Conservation (phyloP, 2,797 vertebrate genomes). For the Pantherophis alleghaniensis region DNA sequence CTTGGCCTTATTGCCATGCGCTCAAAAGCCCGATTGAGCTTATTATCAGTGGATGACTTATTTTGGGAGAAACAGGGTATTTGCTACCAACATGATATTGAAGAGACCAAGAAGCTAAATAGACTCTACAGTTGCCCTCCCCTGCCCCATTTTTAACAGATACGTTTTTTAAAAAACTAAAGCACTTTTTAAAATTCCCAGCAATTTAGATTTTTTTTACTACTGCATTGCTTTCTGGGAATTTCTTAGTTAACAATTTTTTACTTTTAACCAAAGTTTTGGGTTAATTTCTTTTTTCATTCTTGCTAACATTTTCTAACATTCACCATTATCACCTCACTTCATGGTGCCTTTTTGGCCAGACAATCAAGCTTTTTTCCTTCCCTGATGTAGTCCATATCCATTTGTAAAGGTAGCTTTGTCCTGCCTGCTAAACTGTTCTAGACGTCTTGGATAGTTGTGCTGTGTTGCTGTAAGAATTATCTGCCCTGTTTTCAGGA, state of each 20-base stretch:
- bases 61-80: background rate
- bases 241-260: background rate
- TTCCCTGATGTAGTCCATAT: background rate
- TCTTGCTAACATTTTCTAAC: background rate
- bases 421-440: background rate
- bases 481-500: background rate
- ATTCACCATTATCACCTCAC: background rate
- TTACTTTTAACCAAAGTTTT: background rate
- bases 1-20: no score
- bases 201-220: background rate
- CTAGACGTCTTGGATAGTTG: background rate
- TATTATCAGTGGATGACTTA: no score
- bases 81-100: background rate
- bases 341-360: background rate
- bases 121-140: background rate
- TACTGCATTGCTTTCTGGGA: background rate
- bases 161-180: background rate
- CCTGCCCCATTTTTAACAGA: background rate
- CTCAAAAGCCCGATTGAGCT: no score
- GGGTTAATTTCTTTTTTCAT: background rate
- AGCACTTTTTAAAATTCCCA: background rate
- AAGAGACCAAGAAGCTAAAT: background rate
- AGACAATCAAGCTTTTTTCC: background rate
- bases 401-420: background rate
- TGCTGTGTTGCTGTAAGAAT: background rate